Base-by-base conservation (phyloP, 2,797 vertebrate species). In the Xerus rutilus region DNA sequence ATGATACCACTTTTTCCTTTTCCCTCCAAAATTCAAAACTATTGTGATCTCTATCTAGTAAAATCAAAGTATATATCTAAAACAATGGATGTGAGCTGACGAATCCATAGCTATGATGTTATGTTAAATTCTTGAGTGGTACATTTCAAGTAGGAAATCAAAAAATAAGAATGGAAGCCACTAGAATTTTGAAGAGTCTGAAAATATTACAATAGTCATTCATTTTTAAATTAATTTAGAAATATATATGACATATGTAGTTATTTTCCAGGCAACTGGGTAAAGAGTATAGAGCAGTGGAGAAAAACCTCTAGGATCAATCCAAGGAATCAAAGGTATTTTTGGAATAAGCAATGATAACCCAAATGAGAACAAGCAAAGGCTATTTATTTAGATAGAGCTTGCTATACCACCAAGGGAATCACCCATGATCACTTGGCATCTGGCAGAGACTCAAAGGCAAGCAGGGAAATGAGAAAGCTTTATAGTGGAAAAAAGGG, bases 271-370 rank as follows among this genome's bases (percentile, higher is more conserved):
- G 65, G 12, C 25, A 87, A 9, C 17, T 35, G 45, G 65, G 18
- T 28, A 59, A 43, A 15, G 30, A 74, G 65, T 84, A n/a, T 70
- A 62, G 45, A 88, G 17, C 52, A n/a, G 59, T 49, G 23, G 35
- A 54, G 64, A 54, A 57, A 43, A 85, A 14, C 43, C 57, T 85
- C 78, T 76, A 81, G 43, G 14, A 64, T 17, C 30, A 79, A 43
- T n/a, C 72, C 57, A 79, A 96, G 52, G 54, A 85, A 91, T 85
- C 45, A 91, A 73, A 78, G 64, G 39, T 82, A 81, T 73, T 76
- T 94, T 18, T 30, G 81, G 70, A 59, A 89, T 95, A 94, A 91
- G 64, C 30, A 69, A 30, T 85, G 83, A 89, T 30, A 35, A 88
- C n/a, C 7, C 88, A 86, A 59, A 54, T 82, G 62, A 86, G 28